Conservation (phyloP, 1,140 invertebrate genomes). For the honey bee (Apis mellifera) region Amel_HAv3.1 CM009934.2:4624501-4625000, state of each 20-base stretch:
- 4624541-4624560: no score
- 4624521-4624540: no score
- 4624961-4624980: background rate
- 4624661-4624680: no score
- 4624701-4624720: background rate
- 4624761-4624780: background rate
- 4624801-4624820: background rate
- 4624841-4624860: background rate
- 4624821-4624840: background rate
- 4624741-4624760: background rate
- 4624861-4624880: constrained; percentile 4
- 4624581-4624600: no score
- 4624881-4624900: background rate
- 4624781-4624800: no score
- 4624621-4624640: no score
- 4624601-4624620: no score
- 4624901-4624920: background rate
- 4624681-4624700: background rate
- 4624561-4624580: no score
- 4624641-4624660: no score
- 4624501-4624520: no score
- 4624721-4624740: background rate
- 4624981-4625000: background rate
- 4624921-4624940: background rate
- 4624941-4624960: constrained; percentile 6